Percentiles rank a stretch among this genome's conserved stretches.
Conservation (phyloP, 2,888 invertebrate species). For the Drosophila meridiana region DNA sequence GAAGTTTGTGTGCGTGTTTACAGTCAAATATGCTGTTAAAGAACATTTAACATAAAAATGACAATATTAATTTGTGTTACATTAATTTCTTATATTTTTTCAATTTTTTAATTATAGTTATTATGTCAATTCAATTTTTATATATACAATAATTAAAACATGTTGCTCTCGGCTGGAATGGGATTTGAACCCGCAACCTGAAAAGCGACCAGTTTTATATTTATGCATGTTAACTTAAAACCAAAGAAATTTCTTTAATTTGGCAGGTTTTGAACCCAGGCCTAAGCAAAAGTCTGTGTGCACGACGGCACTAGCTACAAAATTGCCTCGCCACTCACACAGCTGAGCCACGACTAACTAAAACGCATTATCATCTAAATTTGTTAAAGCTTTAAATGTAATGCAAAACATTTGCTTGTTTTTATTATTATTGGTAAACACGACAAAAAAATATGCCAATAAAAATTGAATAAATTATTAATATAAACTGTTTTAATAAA, state of each 20-base stretch:
- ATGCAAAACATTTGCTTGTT: neutral
- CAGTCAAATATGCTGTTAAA: constrained; percentile 15
- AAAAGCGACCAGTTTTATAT: neutral
- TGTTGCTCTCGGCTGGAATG: neutral
- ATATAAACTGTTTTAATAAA: neutral
- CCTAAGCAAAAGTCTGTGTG: too few species aligned
- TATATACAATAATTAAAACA: neutral
- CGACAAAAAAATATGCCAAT: neutral
- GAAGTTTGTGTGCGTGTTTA: constrained; percentile 5
- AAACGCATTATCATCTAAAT: fast-evolving
- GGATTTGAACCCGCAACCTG: neutral
- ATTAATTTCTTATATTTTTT: neutral
- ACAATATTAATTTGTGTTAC: too few species aligned
- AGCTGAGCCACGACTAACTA: neutral
- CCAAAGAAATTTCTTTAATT: too few species aligned
- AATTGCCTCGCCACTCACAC: neutral
- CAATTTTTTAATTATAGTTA: neutral
- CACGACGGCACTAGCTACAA: too few species aligned
- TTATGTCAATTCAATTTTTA: neutral
- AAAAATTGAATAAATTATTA: neutral
- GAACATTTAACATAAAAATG: constrained; percentile 8
- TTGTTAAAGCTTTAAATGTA: neutral
- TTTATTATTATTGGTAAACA: neutral
- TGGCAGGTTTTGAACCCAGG: neutral
- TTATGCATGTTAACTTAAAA: neutral